Percentiles rank a stretch among this genome's conserved stretches.
Evolutionary conservation across 2,797 vertebrate genomes (phyloP).

Genomic region (Ciconia nigra): DNA sequence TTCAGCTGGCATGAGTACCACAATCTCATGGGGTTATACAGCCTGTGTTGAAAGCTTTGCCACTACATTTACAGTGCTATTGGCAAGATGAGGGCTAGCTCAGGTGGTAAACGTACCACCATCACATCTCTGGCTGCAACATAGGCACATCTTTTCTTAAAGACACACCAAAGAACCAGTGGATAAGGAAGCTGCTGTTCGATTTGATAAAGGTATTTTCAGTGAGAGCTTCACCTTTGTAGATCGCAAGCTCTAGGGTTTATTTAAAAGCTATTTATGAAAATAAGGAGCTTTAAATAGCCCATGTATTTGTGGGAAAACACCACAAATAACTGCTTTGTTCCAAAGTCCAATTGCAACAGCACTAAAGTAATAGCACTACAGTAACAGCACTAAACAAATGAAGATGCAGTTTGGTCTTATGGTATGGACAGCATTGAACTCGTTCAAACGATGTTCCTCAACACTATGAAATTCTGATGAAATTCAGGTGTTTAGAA

Average conservation of each 20-base stretch:
- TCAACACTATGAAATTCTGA: not conserved
- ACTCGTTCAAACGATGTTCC: not conserved
- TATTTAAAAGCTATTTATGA: not conserved
- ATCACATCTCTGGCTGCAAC: not conserved
- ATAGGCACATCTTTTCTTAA: rapidly evolving
- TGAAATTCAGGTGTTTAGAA: not conserved
- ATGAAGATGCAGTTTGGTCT: not conserved
- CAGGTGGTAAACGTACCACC: rapidly evolving
- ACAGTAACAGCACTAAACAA: not conserved
- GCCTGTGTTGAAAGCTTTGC: not conserved
- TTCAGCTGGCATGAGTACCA: not conserved
- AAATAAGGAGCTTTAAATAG: not conserved
- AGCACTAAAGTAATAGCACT: not conserved
- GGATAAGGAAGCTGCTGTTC: not conserved
- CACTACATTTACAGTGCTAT: not conserved
- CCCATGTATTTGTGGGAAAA: not conserved
- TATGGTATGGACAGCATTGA: not conserved
- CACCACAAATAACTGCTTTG: not conserved
- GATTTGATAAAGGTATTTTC: not conserved
- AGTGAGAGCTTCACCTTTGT: not conserved
- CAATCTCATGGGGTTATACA: not conserved
- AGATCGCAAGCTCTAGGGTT: not conserved
- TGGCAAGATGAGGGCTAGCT: not conserved
- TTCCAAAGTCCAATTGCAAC: not conserved
- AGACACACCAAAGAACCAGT: not conserved